Evolutionary conservation across 1,140 invertebrate species (phyloP).

Genomic region (Drosophila bocqueti): DNA sequence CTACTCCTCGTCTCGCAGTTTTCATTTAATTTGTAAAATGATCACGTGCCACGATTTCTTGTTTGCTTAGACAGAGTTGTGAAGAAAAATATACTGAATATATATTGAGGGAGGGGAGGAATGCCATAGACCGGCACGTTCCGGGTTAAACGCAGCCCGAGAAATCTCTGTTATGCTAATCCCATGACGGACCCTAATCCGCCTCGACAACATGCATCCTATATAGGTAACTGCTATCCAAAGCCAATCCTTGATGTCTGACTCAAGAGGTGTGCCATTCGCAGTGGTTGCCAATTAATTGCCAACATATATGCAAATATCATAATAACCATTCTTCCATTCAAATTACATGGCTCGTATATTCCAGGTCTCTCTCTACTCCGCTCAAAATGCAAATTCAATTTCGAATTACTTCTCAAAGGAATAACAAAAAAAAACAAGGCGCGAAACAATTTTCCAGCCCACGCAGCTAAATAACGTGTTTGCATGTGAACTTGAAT

Average conservation of each 20-base stretch:
- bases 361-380: conserved; percentile 22
- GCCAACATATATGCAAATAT: conserved; percentile 79
- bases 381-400: conserved; percentile 39
- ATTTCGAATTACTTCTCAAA: conserved; percentile 30
- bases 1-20: conserved; percentile 17
- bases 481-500: conserved; percentile 77
- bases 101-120: conserved; percentile 16
- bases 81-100: conserved; percentile 15
- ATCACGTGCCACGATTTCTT: conserved; percentile 65
- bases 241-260: conserved; percentile 68
- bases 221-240: conserved; percentile 12
- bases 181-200: conserved; percentile 49
- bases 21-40: conserved; percentile 62
- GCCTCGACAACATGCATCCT: conserved; percentile 12
- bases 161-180: conserved; percentile 74
- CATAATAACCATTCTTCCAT: conserved; percentile 72
- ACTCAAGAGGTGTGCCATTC: conserved; percentile 62
- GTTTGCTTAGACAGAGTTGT: conserved; percentile 50
- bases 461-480: conserved; percentile 63
- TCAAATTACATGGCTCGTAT: conserved; percentile 51
- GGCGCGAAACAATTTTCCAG: conserved; percentile 77
- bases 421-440: conserved; percentile 41
- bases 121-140: conserved; percentile 64
- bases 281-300: conserved; percentile 72
- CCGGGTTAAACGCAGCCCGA: conserved; percentile 55